Evolutionary conservation across 2,113 vertebrate species (phyloP).

Genomic region (Deroptyus accipitrinus): DNA sequence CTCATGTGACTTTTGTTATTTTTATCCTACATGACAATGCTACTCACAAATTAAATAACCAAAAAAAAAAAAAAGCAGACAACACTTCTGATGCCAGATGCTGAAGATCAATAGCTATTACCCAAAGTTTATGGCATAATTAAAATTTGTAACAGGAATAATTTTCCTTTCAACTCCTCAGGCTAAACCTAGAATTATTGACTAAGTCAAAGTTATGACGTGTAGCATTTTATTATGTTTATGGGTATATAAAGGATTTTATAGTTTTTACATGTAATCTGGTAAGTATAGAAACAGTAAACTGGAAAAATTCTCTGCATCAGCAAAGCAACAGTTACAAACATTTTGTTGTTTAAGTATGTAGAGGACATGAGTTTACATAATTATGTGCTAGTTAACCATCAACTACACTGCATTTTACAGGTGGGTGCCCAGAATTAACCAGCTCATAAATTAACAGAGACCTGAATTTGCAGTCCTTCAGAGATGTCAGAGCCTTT

Average conservation of each 20-base stretch:
- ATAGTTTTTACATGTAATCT: slow-evolving; percentile 70
- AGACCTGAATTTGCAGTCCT: not conserved
- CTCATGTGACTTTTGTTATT: slow-evolving; percentile 54
- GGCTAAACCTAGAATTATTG: slow-evolving; percentile 77
- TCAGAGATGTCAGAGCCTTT: not conserved
- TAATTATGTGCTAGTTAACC: not conserved
- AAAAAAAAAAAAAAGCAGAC: slow-evolving; percentile 35
- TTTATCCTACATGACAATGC: slow-evolving; percentile 50
- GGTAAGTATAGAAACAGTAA: slow-evolving; percentile 59
- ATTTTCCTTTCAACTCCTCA: slow-evolving; percentile 75
- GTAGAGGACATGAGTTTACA: not conserved
- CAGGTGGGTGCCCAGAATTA: slow-evolving; percentile 8
- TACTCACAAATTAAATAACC: slow-evolving; percentile 42
- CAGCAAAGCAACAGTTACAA: slow-evolving; percentile 38
- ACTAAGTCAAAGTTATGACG: slow-evolving; percentile 72
- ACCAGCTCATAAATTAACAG: not conserved
- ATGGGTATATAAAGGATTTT: slow-evolving; percentile 73
- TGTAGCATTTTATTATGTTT: slow-evolving; percentile 74
- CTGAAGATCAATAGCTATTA: slow-evolving; percentile 81
- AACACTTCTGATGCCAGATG: slow-evolving; percentile 68
- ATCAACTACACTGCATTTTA: not conserved
- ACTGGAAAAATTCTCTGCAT: not conserved
- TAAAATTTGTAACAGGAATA: slow-evolving; percentile 81
- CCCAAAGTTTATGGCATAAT: slow-evolving; percentile 79
- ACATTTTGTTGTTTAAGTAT: not conserved